phyloP scores from a whole-genome alignment of 2,797 vertebrate species.

The Sebastes hubbsi region DNA sequence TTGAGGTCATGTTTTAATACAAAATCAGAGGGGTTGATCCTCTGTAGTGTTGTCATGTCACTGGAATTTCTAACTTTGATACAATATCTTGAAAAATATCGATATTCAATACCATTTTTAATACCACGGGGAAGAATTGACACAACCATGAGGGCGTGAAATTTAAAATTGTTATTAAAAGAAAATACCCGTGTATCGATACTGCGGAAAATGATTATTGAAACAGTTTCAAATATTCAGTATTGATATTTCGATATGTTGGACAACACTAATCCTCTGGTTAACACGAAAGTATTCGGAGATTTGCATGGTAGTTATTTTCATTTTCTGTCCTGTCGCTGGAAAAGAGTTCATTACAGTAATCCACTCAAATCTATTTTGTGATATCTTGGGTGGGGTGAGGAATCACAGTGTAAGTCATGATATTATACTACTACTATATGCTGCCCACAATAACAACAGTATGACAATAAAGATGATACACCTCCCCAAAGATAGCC shows the following conservation, averaged over 20 bases:
- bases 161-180: no score
- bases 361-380: neutral
- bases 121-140: neutral
- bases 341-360: neutral
- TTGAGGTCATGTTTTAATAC: neutral
- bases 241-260: no score
- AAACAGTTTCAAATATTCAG: no score
- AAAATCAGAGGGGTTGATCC: neutral
- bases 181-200: no score
- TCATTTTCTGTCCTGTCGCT: neutral
- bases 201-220: no score
- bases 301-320: neutral
- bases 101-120: neutral
- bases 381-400: neutral
- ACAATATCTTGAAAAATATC: neutral
- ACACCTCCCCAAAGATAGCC: neutral
- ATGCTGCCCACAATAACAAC: neutral
- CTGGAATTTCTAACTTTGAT: neutral
- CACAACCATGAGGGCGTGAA: neutral
- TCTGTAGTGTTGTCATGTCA: neutral
- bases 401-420: neutral
- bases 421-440: neutral
- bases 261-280: no score
- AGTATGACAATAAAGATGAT: neutral
- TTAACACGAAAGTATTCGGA: neutral